These are phyloP conservation scores for Leucania comma DNA, from an alignment of 2,888 invertebrate genomes.

Conservation along the genomic window DNA sequence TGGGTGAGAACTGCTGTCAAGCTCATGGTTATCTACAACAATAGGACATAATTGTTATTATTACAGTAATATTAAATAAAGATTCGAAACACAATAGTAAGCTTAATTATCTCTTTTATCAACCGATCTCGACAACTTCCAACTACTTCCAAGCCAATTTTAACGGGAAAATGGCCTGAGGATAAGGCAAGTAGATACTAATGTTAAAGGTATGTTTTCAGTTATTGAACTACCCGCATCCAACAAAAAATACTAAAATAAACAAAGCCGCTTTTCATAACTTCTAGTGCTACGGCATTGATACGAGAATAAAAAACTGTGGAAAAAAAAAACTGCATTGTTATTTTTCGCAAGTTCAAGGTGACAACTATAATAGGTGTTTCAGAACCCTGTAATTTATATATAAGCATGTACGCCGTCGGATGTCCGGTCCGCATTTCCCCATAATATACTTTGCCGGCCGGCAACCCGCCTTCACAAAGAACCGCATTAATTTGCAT, in stretches of 20 bases:
- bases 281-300: not conserved
- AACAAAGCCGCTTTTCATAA: conserved; percentile 3
- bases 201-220: not conserved
- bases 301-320: conserved; percentile 17
- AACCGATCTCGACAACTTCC: conserved; percentile 11
- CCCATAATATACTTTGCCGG: conserved; percentile 70
- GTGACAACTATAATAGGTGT: conserved; percentile 68
- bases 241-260: not conserved
- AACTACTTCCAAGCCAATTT: not conserved
- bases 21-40: conserved; percentile 14
- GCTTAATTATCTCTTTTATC: conserved; percentile 19
- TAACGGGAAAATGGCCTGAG: not conserved
- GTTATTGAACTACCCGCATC: not conserved
- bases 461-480: conserved; percentile 60
- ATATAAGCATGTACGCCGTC: conserved; percentile 71
- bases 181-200: conserved; percentile 10
- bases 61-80: conserved; percentile 7
- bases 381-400: conserved; percentile 61
- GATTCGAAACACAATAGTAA: not conserved
- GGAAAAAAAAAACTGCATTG: no score
- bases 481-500: conserved; percentile 69
- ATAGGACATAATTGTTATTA: conserved; percentile 7
- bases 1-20: not conserved
- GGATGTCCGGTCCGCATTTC: conserved; percentile 83
- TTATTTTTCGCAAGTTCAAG: conserved; percentile 73